These are phyloP conservation scores for Pachymerium ferrugineum DNA, from an alignment of 2,888 invertebrate genomes.

Conservation along the genomic window DNA sequence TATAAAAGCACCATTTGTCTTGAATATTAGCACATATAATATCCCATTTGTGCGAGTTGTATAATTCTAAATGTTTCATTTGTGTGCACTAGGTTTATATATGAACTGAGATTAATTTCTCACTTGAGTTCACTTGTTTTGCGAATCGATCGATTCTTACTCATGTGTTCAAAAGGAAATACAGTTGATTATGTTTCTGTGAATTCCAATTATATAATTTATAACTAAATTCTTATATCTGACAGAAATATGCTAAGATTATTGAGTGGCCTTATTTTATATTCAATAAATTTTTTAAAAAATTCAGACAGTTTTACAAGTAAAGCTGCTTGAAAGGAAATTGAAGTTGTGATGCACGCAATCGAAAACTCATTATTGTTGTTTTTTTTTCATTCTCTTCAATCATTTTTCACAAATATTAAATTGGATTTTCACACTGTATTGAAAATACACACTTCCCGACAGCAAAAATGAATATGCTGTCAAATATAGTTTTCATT, in stretches of 20 bases:
- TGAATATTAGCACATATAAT: not conserved
- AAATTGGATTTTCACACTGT: no score
- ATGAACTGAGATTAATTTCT: not conserved
- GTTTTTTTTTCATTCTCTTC: not conserved
- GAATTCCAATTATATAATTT: not conserved
- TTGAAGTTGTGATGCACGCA: not conserved
- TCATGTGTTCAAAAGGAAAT: not conserved
- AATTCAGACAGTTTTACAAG: no score
- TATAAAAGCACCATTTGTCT: not conserved
- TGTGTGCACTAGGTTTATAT: not conserved
- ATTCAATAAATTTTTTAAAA: no score
- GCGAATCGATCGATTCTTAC: not conserved
- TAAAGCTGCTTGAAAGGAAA: not conserved
- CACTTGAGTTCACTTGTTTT: no score
- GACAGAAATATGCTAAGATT: no score
- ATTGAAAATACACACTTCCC: no score
- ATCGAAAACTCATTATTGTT: constrained; percentile 19
- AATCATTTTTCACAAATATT: not conserved
- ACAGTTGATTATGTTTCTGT: no score
- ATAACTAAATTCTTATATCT: no score
- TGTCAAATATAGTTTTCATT: not conserved
- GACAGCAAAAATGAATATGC: no score
- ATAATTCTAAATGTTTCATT: not conserved
- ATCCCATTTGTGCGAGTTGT: not conserved
- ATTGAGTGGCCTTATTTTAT: no score